Base-by-base conservation (phyloP, 2,888 invertebrate species). In the Lamellibrachia satsuma region DNA sequence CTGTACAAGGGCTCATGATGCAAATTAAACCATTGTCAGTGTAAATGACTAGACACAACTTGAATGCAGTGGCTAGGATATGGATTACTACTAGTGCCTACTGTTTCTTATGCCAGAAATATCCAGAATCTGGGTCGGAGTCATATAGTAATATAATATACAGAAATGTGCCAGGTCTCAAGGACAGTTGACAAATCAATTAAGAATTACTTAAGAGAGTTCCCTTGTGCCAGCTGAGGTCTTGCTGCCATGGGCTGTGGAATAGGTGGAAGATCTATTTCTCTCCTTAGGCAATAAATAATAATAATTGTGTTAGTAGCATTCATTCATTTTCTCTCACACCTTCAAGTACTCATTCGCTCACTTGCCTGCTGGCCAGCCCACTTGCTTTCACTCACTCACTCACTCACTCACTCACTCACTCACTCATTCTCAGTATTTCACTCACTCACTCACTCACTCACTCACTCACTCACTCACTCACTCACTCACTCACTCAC, bases 401-500 rank as follows among this genome's bases (percentile, higher is more conserved):
- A 55, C 22, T 15, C 55, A 55, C 8, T 55, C 55, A 55, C 55
- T 1, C 9, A 55, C 55, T 55, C 55, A 55, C 9, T 55, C 7
- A 55, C 55, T 55, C 55, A 55, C 9, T 55, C 55, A 55, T 55
- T 55, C 55, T 55, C 55, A 8, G 7, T 55, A 7, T 8, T 55
- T 55, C 22, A 60, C 15, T 60, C 2, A 15, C 55, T 57, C 52
- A 55, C 60, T 75, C 52, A 90, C 15, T 55, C 55, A 60, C 60
- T 52, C 92, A 60, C 55, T 60, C 60, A 52, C 92, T 57, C 75
- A n/a, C 27, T 52, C 92, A 52, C 51, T 90, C 39, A 52, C 51
- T 92, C 92, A 39, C 39, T 52, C 39, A 52, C 92, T 39, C 39
- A 75, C 92, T 27, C 51, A 90, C 52, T 90, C 15, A 8, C 90